Evolutionary conservation across 2,888 invertebrate species (phyloP), one percentile per base, ranked within the genome.

Genomic region (Alsophila aescularia): DNA sequence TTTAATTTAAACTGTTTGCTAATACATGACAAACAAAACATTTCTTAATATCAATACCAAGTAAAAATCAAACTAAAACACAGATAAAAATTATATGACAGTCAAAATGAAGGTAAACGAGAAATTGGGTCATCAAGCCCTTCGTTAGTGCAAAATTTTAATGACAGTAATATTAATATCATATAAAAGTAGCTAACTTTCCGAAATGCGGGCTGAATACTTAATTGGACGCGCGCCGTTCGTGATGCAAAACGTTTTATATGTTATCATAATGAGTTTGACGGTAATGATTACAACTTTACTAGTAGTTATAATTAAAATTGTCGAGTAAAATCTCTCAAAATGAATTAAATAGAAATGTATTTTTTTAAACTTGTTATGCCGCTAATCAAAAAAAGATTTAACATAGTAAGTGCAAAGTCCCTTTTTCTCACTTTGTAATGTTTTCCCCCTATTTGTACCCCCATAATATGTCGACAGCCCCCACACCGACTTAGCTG

Each of bases 241-340:
- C 61, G 59, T 64, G 59, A 61, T 47, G 16, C 27, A 35, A 54
- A 43, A 29, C 53, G 35, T 27, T 54, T 53, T 39, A 52, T 57
- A 64, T 62, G 37, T 53, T 58, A 64, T 64, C 64, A 36, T 55
- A 59, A 61, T 58, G 35, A 58, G 50, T 52, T 48, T 51, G 56
- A 50, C 54, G 50, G 57, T 61, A 59, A 45, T 56, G 52, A 53
- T 59, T 40, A 61, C 36, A 42, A 48, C 41, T 42, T 32, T 12
- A 43, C 15, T 37, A 31, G 31, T 48, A 21, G 35, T 13, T 21
- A 12, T 10, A 27, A n/a, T 40, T 39, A 45, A 35, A 41, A 43
- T 31, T 37, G 37, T 31, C 31, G 7, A 24, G 24, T 24, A 5
- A 24, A n/a, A 24, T 24, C 24, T 6, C 7, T 5, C 7, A 24